Base-by-base conservation (phyloP, 2,113 vertebrate species). In the Beaufortia kweichowensis region DNA sequence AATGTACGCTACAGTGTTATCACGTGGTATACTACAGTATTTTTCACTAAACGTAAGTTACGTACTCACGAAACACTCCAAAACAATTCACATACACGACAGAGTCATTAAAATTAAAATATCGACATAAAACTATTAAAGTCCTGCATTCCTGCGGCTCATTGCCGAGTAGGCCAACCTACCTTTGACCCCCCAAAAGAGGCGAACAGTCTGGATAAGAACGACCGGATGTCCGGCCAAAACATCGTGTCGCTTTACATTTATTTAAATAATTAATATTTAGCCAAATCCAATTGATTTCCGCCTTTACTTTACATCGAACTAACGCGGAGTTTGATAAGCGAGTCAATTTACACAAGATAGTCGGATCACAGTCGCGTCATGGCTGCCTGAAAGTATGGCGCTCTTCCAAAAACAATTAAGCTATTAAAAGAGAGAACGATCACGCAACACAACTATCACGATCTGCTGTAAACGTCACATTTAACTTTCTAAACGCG, bases 181-280 rank as follows among this genome's bases (percentile, higher is more conserved):
- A 74, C 48, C 71, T 74, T 63, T 69, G 79, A 83, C 78, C 81
- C 62, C 39, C 64, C 65, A 62, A 74, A 31, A 23, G 69, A 48
- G 65, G 53, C 70, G 61, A 75, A 26, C 60, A 50, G 57, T 66
- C 50, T 33, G 19, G 69, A 59, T 28, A n/a, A 63, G 1, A 41
- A 43, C 65, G 56, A 75, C 75, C 80, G 76, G 83, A 84, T 78
- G 57, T 77, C 83, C 80, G 80, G 77, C 21, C 61, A 73, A 74
- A 79, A 79, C 59, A 26, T 55, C 2, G 31, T 55, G 24, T 67
- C 55, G 35, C 28, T 79, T 56, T 62, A 77, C 46, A 39, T n/a
- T 33, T 23, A 12, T 17, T n/a, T 76, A 82, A 82, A 66, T 76
- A 60, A 79, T 76, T 66, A 21, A 76, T 67, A 43, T 17, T 56